Percentiles rank a stretch among this genome's conserved stretches.
phyloP scores from a whole-genome alignment of 1,140 invertebrate genomes.

The Melipona quadrifasciata region DNA sequence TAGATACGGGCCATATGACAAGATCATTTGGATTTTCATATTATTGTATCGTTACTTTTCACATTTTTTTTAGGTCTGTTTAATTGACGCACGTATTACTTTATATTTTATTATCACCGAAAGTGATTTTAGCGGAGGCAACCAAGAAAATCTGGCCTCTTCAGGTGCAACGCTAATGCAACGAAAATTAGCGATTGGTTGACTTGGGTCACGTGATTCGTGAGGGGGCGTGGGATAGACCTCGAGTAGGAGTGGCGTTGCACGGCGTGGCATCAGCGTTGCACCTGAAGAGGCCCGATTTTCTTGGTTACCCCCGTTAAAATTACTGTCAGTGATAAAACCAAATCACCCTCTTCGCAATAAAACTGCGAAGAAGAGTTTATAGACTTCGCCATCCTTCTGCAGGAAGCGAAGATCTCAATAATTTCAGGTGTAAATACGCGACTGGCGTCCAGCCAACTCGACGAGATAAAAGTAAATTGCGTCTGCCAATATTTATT shows the following conservation, averaged over 20 bases:
- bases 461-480: neutral
- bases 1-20: neutral
- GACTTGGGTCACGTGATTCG: too few species aligned
- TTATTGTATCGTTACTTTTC: neutral
- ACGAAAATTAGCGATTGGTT: too few species aligned
- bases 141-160: too few species aligned
- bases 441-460: constrained; percentile 13
- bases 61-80: neutral
- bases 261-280: too few species aligned
- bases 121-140: too few species aligned
- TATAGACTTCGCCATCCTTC: neutral
- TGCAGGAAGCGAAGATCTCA: neutral
- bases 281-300: too few species aligned
- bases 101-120: too few species aligned
- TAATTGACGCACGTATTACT: neutral
- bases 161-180: too few species aligned
- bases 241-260: too few species aligned
- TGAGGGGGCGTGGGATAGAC: too few species aligned
- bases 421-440: constrained; percentile 51
- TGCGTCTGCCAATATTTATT: neutral
- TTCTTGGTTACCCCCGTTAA: too few species aligned
- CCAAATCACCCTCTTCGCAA: neutral
- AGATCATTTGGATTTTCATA: neutral
- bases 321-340: too few species aligned
- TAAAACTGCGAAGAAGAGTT: neutral